These are phyloP conservation scores for Sebastolobus alascanus DNA, from an alignment of 2,797 vertebrate genomes.

Conservation along the genomic window DNA sequence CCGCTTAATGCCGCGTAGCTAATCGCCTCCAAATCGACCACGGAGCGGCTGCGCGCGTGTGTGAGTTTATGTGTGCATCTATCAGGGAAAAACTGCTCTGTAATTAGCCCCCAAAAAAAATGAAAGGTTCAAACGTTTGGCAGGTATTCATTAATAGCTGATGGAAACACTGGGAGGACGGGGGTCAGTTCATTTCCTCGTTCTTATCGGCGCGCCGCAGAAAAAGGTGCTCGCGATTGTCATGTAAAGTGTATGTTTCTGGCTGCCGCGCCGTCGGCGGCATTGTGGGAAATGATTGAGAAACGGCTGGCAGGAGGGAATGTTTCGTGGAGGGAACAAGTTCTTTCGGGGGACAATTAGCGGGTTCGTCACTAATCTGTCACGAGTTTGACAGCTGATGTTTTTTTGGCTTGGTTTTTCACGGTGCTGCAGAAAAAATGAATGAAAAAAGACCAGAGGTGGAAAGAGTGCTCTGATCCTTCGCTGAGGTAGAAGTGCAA, in stretches of 20 bases:
- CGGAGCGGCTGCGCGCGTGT: background rate
- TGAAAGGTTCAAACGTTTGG: conserved; percentile 63
- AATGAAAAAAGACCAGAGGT: background rate
- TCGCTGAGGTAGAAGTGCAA: background rate
- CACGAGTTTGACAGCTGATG: conserved; percentile 43
- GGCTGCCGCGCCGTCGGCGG: conserved; percentile 17
- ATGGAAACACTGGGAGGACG: conserved; percentile 46
- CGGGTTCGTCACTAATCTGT: conserved; percentile 40
- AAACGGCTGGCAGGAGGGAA: conserved; percentile 12
- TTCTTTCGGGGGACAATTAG: conserved; percentile 55
- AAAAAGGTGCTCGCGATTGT: conserved; percentile 44
- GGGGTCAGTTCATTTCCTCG: conserved; percentile 55
- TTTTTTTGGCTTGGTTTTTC: conserved; percentile 11
- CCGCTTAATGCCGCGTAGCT: conserved; percentile 53
- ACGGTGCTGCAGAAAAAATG: conserved; percentile 2
- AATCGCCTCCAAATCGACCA: conserved; percentile 52
- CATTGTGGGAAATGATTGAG: conserved; percentile 21
- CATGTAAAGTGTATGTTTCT: conserved; percentile 48
- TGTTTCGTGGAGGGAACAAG: conserved; percentile 15
- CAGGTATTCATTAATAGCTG: conserved; percentile 72
- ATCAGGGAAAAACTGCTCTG: conserved; percentile 46
- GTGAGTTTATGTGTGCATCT: conserved; percentile 30
- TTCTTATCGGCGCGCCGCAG: conserved; percentile 54
- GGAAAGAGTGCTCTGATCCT: background rate
- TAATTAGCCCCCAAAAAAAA: conserved; percentile 68